Base-by-base conservation (phyloP, 2,113 vertebrate species). In the Gulo gulo region DNA sequence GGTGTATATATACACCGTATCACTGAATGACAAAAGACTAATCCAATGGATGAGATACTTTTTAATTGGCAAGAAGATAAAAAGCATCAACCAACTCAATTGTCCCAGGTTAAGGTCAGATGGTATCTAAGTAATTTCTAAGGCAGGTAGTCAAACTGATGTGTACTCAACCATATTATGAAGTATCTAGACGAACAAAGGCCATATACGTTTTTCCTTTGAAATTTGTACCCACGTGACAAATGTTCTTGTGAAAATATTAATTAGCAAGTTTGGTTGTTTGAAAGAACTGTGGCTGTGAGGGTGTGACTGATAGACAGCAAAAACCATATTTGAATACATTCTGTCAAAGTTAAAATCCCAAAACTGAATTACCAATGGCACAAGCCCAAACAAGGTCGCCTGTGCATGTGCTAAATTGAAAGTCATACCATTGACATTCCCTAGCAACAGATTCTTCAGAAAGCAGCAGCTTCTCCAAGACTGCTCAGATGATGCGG, bases 181-280 rank as follows among this genome's bases (percentile, higher is more conserved):
- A 65, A 89, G 42, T 20, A 9, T 79, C 71, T 81, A 39, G 2
- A 91, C 24, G 52, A 93, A 96, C 63, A 94, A 91, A 91, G 18
- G 24, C 2, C 29, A 12, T 31, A 3, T 59, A 42, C 26, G 36
- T 78, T 81, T 80, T 73, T 31, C 71, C 13, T 79, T 85, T 92
- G 52, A 93, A 95, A 89, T 82, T 29, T 76, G 10, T 24, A 73
- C 47, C 45, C 81, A 91, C 0, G 4, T 69, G 67, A 96, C 67
- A 61, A 83, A 65, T 39, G 79, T 65, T 96, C 82, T 92, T 73
- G 34, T 92, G 55, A 95, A 97, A 96, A 92, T 87, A 96, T 91
- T 91, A 96, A 95, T 95, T 84, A 95, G 34, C 57, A 80, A 90
- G 47, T 89, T 73, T 79, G 36, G 26, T 36, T 94, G 36, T 63